Evolutionary conservation across 2,113 vertebrate genomes (phyloP), one percentile per base, ranked within the genome.

Genomic region (Globicephala melas): DNA sequence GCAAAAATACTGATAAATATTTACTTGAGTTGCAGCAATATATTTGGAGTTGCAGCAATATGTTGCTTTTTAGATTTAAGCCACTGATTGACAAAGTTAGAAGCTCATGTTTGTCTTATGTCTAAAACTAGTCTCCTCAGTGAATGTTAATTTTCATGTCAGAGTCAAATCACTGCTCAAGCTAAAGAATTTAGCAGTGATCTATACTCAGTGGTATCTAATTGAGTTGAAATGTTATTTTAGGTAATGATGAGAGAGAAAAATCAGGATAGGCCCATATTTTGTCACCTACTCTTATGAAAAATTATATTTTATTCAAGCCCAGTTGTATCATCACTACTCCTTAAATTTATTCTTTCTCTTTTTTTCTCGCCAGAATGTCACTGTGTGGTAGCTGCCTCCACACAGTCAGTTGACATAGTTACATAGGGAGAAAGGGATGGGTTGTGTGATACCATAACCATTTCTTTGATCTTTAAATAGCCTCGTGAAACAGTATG

Each of bases 161-260:
- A 91, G 92, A 84, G 81, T 96, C 90, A 97, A 95, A 96, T 96
- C 84, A 80, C 90, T 90, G 41, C 67, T 88, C 68, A 79, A 87
- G 20, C 79, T 96, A 74, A 92, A 50, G 38, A 95, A 81, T 88
- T 77, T 55, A 87, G 20, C n/a, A 44, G 47, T 74, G 8, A 23
- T 67, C 63, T 80, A 1, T 36, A 60, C 62, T 92, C 26, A 8
- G 65, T 71, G n/a, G 28, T 62, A n/a, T 79, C 93, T 70, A 95
- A 88, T 63, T 93, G 90, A 79, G 47, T 82, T 89, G 79, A 87
- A 91, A 95, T 93, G 70, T 96, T 95, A 89, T 94, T 97, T 97
- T 95, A 68, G 74, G 58, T 26, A 93, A 90, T 15, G 62, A 31
- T 20, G 41, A 92, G 81, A 95, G 60, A 41, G 68, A 77, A 71